Base-by-base conservation (phyloP, 2,888 invertebrate genomes). In the Drosophila putrida region DNA sequence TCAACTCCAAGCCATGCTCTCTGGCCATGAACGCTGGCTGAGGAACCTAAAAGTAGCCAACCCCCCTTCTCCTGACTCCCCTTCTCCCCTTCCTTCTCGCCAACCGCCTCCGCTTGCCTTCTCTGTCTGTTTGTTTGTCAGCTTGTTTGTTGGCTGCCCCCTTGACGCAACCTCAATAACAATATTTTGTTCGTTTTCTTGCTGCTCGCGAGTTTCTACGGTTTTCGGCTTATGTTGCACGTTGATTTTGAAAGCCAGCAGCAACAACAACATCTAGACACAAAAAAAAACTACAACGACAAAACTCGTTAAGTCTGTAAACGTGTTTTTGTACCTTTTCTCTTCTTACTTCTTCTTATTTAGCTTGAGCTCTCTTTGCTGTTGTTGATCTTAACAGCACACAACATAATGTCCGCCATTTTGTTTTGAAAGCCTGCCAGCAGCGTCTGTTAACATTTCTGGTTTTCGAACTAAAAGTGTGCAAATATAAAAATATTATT, bases 251-350 rank as follows among this genome's bases (percentile, higher is more conserved):
- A 63, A 71, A 70, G 63, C 76, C 76, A 66, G 63, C 57, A 64
- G 38, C 46, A 67, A 72, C 63, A 63, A 28, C 36, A 65, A 33
- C 20, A 35, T 20, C 15, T 20, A 49, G 36, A 50, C 54, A 49
- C 43, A 28, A 55, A 47, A 62, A 59, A 54, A 57, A 15, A 71
- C 49, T 39, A 75, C 63, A 59, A 71, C 38, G 13, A 28, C 41
- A 41, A 78, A 86, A 83, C 83, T 83, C 78, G 83, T 83, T 86
- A 82, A 72, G 84, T 71, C 74, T 70, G 70, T 63, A 86, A 88
- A 86, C 86, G 75, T 82, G 86, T 86, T 86, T 77, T 70, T 57
- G 65, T 78, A 53, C 69, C 82, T 80, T 77, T 71, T 73, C 63
- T 58, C 71, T 65, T 55, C 50, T 27, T 58, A 35, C 58, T 64